Base-by-base conservation (phyloP, 2,888 invertebrate species). In the Melanchra persicariae region DNA sequence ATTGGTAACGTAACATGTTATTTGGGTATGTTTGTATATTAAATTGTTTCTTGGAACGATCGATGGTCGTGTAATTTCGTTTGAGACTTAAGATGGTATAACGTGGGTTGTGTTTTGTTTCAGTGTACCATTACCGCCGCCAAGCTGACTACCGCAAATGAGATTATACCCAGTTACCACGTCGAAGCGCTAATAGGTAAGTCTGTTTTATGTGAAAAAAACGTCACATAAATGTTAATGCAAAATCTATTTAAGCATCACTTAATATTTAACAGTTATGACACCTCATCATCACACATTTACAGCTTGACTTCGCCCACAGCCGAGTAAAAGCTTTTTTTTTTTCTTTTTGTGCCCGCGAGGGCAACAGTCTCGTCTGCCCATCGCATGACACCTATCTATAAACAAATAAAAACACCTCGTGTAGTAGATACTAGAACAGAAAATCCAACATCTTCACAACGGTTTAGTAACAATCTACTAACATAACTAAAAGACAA, bases 71-170 rank as follows among this genome's bases (percentile, higher is more conserved):
- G 51, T 52, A 61, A 64, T 65, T 55, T 58, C 57, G n/a, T 62
- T 63, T 63, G 45, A 60, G 37, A 40, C 45, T 12, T 12, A 34
- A 34, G 24, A 40, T 57, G 62, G 62, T 58, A 17, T 64, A 55
- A 70, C 57, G 9, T 34, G 40, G 19, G 17, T 69, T 52, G 52
- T 80, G 57, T 84, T 87, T 90, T 85, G 90, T 95, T 89, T 9
- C 93, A 96, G 95, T 90, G 92, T 93, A 88, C 82, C 75, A 88
- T 87, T 88, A 90, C 91, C 93, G 93, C 94, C 95, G 96, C 94
- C 95, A 96, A 95, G 92, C 96, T 96, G 95, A 93, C 95, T 95
- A 96, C 95, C 95, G 94, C 96, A 92, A 95, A 95, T 96, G 96
- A 95, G 91, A 93, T 95, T 91, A 91, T 93, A 90, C 90, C 88